Conservation (phyloP, 1,140 invertebrate species). For the Helicoverpa zea region DNA sequence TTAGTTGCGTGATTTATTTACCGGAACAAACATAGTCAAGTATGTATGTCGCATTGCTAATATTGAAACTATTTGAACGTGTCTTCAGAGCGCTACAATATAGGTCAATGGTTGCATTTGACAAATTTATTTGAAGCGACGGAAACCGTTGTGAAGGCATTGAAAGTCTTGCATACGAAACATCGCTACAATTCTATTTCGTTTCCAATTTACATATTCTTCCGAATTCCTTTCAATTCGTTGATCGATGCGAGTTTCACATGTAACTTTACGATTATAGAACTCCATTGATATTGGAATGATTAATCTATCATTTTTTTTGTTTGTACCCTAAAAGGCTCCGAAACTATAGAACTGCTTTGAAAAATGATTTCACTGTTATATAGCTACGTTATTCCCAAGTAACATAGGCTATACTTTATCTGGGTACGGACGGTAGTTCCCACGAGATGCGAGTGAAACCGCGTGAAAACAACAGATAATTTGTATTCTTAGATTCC, state of each 20-base stretch:
- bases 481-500: background rate
- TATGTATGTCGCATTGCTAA: background rate
- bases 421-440: too few species aligned
- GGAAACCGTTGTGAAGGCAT: constrained; percentile 30
- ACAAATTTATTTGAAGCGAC: constrained; percentile 35
- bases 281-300: background rate
- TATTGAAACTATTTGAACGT: background rate
- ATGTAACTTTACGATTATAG: background rate
- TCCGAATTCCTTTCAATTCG: background rate
- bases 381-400: too few species aligned
- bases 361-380: too few species aligned
- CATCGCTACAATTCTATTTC: constrained; percentile 19
- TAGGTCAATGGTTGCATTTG: constrained; percentile 38
- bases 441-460: too few species aligned
- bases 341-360: too few species aligned
- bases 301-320: too few species aligned
- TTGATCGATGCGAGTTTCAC: background rate
- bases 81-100: constrained; percentile 6
- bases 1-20: background rate
- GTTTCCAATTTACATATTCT: constrained; percentile 16
- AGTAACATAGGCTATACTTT: too few species aligned
- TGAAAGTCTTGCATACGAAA: constrained; percentile 36
- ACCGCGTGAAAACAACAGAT: too few species aligned
- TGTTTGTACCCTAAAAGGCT: too few species aligned
- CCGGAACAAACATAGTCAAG: background rate